These are phyloP conservation scores for Phrynocephalus versicolor DNA, from an alignment of 2,113 vertebrate species.

Conservation along the genomic window DNA sequence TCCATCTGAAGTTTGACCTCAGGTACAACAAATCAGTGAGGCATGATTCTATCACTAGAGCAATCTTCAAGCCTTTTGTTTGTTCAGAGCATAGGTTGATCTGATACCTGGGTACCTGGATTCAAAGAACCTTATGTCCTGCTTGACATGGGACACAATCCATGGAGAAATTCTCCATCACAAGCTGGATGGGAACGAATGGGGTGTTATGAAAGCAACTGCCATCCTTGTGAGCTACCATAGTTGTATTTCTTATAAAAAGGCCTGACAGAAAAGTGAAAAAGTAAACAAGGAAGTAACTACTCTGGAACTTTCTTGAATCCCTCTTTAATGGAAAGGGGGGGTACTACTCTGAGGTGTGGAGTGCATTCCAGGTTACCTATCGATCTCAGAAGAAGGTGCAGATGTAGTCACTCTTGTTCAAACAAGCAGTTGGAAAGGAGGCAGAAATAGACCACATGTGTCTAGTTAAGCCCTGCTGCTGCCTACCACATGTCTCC, in stretches of 20 bases:
- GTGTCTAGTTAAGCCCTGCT: conserved; percentile 55
- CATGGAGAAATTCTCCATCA: background rate
- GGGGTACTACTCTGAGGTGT: background rate
- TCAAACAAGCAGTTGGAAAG: background rate
- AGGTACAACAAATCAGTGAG: background rate
- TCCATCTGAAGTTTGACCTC: background rate
- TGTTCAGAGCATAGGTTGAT: background rate
- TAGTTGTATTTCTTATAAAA: background rate
- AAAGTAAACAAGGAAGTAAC: background rate
- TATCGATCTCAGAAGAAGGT: conserved; percentile 20
- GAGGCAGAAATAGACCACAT: conserved; percentile 1
- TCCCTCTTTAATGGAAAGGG: background rate
- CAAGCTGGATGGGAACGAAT: background rate
- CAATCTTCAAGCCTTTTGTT: background rate
- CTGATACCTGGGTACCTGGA: background rate
- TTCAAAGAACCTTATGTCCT: background rate
- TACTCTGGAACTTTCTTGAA: background rate
- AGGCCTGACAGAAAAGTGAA: background rate
- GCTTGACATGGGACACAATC: background rate
- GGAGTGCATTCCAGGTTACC: background rate
- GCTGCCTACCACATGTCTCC: conserved; percentile 58
- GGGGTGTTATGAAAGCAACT: background rate
- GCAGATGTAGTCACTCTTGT: background rate
- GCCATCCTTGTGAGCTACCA: background rate
- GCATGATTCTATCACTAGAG: background rate